Evolutionary conservation across 2,888 invertebrate species (phyloP), one percentile per base, ranked within the genome.

Genomic region (Pharmacophagus antenor): DNA sequence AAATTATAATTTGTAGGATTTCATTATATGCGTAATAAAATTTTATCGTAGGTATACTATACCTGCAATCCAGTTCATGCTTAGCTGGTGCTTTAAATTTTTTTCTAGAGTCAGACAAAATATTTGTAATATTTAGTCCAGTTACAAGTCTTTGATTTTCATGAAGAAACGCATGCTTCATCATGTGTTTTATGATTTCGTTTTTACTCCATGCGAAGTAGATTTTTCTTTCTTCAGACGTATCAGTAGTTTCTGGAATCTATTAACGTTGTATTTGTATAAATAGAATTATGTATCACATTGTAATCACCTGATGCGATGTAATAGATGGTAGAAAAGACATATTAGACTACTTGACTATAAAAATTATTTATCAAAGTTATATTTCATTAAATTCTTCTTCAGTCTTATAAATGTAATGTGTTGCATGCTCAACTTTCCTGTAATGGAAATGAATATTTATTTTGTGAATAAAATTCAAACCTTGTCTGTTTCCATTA

Each of bases 131-230:
- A 31, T 80, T 68, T 12, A 84, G 47, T 8, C 62, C 57, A 7
- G 61, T 48, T 0, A 25, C 41, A 0, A 52, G 22, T 59, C 79
- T 76, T 56, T 88, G 87, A 1, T 61, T 69, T 8, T 92, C 83
- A 62, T 92, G 88, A 23, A 79, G 75, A 66, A 84, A 92, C 61
- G 84, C 79, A 66, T 92, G 92, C 61, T 85, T 85, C 81, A 92
- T 84, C 71, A 92, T 88, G 31, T 87, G 77, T 0, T 86, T 77
- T 0, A 79, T 72, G 2, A 75, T 65, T 37, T 76, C 67, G 56
- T 84, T 91, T 63, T 93, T 92, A 66, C 92, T 93, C 93, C 92
- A 93, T 1, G 84, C 80, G 58, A 74, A 87, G 60, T 76, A 83
- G 1, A 20, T 54, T 46, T 55, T 55, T 50, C 57, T 67, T 23